Conservation (phyloP, 2,797 vertebrate species). For the Triplophysa yarkandensis region DNA sequence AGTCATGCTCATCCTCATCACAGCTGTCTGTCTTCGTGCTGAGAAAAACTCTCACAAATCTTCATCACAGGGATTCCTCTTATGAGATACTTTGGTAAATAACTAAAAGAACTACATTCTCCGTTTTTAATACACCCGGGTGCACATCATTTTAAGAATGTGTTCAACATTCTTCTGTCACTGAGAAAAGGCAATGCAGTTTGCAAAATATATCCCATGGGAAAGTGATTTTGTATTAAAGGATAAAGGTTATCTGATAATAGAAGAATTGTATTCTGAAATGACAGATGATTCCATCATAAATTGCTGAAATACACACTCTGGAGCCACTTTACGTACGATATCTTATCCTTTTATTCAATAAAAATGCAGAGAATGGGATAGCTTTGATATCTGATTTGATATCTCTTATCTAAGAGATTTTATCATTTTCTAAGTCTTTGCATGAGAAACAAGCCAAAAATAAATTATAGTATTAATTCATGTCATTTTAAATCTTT, state of each 20-base stretch:
- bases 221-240: no score
- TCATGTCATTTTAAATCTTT: no score
- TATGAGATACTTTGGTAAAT: background rate
- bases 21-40: slow-evolving; percentile 54
- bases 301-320: background rate
- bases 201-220: slow-evolving; percentile 23
- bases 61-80: background rate
- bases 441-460: no score
- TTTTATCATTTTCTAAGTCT: no score
- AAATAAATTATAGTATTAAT: no score
- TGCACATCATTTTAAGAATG: slow-evolving; percentile 4
- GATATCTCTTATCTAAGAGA: no score
- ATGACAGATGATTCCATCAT: background rate
- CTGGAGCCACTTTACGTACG: background rate
- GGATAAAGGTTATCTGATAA: background rate
- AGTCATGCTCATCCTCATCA: slow-evolving; percentile 54
- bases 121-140: background rate
- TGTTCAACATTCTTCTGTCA: slow-evolving; percentile 15
- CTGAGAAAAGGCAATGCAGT: slow-evolving; percentile 3
- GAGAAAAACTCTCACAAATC: slow-evolving; percentile 15
- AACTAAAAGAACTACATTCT: background rate
- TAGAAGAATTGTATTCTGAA: background rate
- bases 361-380: background rate
- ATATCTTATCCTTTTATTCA: background rate
- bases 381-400: background rate